phyloP scores from a whole-genome alignment of 2,888 invertebrate species.

The Iphiclides podalirius region DNA sequence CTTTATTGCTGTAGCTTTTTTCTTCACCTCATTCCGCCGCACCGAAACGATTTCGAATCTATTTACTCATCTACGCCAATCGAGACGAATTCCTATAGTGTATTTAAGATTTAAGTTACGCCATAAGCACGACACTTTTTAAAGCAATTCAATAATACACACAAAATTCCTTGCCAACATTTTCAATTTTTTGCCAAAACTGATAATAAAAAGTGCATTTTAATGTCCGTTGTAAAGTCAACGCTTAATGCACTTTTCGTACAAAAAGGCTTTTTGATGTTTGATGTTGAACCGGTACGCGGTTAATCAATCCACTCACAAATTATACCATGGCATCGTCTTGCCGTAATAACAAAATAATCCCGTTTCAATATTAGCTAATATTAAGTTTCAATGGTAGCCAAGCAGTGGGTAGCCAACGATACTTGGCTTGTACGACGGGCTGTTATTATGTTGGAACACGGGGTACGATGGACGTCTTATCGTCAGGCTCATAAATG shows the following conservation, averaged over 20 bases:
- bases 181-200: too few relatives aligned
- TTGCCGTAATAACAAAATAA: slow-evolving; percentile 4
- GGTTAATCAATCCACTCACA: background rate
- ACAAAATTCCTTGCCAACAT: too few relatives aligned
- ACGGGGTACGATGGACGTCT: background rate
- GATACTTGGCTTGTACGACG: background rate
- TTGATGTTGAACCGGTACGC: background rate
- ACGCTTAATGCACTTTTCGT: slow-evolving; percentile 6
- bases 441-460: background rate
- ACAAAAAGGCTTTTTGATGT: background rate
- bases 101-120: slow-evolving; percentile 7
- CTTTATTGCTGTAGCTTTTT: slow-evolving; percentile 22
- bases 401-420: slow-evolving; percentile 14
- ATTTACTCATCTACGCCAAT: slow-evolving; percentile 16
- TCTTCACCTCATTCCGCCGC: slow-evolving; percentile 24
- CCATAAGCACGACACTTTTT: slow-evolving; percentile 7
- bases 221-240: too few relatives aligned
- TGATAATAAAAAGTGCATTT: too few relatives aligned
- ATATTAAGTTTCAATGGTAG: slow-evolving; percentile 18
- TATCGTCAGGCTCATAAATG: background rate
- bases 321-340: background rate
- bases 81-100: slow-evolving; percentile 14
- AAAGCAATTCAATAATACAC: too few relatives aligned
- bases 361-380: background rate
- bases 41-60: slow-evolving; percentile 27